phyloP scores from a whole-genome alignment of 2,113 vertebrate genomes.

The Gorsachius goisagi region DNA sequence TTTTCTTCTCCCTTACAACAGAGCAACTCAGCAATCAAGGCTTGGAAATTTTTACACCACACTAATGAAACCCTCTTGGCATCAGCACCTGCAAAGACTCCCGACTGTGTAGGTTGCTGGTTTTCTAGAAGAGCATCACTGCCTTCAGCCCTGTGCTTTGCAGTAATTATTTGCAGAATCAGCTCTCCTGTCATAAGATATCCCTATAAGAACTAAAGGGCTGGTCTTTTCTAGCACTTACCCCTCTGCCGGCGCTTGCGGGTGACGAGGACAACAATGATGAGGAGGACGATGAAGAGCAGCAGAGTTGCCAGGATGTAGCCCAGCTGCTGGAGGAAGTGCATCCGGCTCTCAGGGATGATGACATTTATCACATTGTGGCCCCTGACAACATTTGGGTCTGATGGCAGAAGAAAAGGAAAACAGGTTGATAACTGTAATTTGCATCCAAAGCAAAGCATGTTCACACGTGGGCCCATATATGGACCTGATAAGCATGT shows the following conservation, averaged over 20 bases:
- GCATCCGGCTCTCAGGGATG: conserved; percentile 83
- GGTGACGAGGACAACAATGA: conserved; percentile 78
- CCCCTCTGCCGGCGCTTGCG: conserved; percentile 84
- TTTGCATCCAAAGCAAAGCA: background rate
- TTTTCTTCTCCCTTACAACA: background rate
- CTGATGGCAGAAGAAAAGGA: conserved; percentile 54
- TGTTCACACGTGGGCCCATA: accelerated
- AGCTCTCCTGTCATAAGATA: background rate
- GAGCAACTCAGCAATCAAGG: background rate
- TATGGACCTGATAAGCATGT: accelerated
- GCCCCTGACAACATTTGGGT: conserved; percentile 71
- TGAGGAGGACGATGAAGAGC: conserved; percentile 84
- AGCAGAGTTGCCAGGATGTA: conserved; percentile 89
- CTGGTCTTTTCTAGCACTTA: background rate
- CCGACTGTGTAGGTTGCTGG: accelerated
- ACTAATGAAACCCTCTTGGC: background rate
- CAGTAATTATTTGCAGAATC: background rate
- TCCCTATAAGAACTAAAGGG: background rate
- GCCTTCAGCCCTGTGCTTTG: background rate
- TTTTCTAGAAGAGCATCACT: background rate
- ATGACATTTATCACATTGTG: conserved; percentile 89
- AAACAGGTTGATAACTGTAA: background rate
- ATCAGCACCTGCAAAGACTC: background rate
- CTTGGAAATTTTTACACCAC: background rate
- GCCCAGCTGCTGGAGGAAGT: conserved; percentile 91